These are phyloP conservation scores for Monopterus albus DNA, from an alignment of 2,113 vertebrate species.

Conservation along the genomic window DNA sequence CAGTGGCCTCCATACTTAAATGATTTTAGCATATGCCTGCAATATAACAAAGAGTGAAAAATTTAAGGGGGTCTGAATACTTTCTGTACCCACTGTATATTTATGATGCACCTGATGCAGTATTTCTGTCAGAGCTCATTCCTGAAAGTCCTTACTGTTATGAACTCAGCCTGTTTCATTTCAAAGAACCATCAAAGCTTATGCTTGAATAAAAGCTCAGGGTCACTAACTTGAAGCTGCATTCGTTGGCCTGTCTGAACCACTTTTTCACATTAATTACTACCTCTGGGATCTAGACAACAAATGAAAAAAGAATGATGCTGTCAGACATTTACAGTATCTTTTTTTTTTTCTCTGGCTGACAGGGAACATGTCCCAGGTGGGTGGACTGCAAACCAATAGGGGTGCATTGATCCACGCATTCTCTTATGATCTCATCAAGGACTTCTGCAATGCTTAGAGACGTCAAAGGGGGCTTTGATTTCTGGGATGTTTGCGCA, in stretches of 20 bases:
- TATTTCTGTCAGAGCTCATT: conserved; percentile 4
- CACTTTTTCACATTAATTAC: conserved; percentile 14
- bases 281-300: conserved; percentile 3
- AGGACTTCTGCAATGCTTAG: conserved; percentile 40
- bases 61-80: too few relatives aligned
- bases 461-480: conserved; percentile 56
- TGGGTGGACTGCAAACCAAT: conserved; percentile 14
- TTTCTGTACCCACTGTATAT: too few relatives aligned
- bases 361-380: conserved; percentile 22
- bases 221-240: conserved; percentile 15
- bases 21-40: too few relatives aligned
- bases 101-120: conserved; percentile 22
- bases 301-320: conserved; percentile 8
- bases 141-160: conserved; percentile 12
- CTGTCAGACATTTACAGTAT: conserved; percentile 21
- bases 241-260: not conserved
- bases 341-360: conserved; percentile 1
- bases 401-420: conserved; percentile 32
- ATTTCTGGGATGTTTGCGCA: conserved; percentile 45
- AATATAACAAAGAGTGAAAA: too few relatives aligned
- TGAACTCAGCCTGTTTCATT: not conserved
- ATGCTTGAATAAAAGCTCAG: not conserved
- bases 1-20: too few relatives aligned
- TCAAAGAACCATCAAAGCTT: conserved; percentile 16
- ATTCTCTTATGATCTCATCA: conserved; percentile 45